These are phyloP conservation scores for Sicus ferrugineus DNA, from an alignment of 2,888 invertebrate genomes.

Conservation along the genomic window DNA sequence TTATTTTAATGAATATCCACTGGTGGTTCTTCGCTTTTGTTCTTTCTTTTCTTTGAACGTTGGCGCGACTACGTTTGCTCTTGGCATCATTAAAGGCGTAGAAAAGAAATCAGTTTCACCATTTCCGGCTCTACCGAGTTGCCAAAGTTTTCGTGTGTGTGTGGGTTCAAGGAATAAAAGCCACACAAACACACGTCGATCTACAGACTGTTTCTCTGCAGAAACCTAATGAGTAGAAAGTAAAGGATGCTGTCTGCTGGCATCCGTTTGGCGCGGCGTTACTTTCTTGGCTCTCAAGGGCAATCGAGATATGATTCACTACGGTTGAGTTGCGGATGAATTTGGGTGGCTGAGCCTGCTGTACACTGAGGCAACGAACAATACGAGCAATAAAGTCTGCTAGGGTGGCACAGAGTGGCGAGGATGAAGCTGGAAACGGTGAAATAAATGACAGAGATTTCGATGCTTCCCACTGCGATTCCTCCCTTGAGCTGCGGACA, in stretches of 20 bases:
- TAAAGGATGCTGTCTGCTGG: slow-evolving; percentile 1
- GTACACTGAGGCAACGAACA: too few relatives aligned
- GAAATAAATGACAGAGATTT: too few relatives aligned
- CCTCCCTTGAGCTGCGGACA: not conserved
- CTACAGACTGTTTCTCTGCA: not conserved
- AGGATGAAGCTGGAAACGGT: too few relatives aligned
- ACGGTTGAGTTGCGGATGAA: too few relatives aligned
- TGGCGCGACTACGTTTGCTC: not conserved
- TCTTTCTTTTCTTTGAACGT: slow-evolving; percentile 5
- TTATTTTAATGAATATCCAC: not conserved
- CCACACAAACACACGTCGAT: not conserved
- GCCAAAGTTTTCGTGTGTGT: slow-evolving; percentile 9
- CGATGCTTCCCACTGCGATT: not conserved
- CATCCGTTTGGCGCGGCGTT: slow-evolving; percentile 6
- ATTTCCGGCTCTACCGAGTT: slow-evolving; percentile 20
- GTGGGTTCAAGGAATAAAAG: not conserved
- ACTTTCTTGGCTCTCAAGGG: slow-evolving; percentile 24
- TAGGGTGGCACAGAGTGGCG: too few relatives aligned
- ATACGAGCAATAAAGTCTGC: too few relatives aligned
- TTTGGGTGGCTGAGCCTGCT: too few relatives aligned
- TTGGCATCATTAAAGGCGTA: slow-evolving; percentile 15
- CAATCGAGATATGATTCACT: slow-evolving; percentile 5
- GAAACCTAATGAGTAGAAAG: not conserved
- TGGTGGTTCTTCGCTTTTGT: slow-evolving; percentile 2
- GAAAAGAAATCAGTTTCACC: slow-evolving; percentile 5